Conservation (phyloP, 2,113 vertebrate genomes). For the Cavia porcellus region DNA sequence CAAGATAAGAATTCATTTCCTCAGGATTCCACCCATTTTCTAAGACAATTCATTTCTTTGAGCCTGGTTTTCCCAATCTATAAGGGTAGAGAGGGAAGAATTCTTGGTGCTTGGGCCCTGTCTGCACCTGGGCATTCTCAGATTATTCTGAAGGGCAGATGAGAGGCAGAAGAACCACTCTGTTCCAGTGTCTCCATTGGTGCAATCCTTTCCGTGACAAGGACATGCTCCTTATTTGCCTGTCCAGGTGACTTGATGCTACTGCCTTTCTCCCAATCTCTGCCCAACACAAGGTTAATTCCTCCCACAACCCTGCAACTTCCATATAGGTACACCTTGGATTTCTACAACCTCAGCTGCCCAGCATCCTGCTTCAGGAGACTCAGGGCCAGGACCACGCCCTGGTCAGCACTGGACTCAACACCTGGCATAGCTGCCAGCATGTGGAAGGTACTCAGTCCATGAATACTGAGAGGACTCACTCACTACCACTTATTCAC, state of each 20-base stretch:
- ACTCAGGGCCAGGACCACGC: not conserved
- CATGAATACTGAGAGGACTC: not conserved
- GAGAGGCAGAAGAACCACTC: too few species aligned
- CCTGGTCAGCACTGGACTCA: not conserved
- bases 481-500: not conserved
- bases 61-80: not conserved
- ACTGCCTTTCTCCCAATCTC: not conserved
- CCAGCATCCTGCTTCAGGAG: not conserved
- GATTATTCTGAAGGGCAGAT: not conserved
- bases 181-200: not conserved
- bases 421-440: not conserved
- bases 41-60: not conserved
- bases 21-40: not conserved
- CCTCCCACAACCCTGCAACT: not conserved
- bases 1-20: not conserved
- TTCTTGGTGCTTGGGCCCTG: not conserved
- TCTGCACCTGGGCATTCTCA: not conserved
- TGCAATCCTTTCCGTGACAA: not conserved
- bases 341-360: not conserved
- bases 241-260: not conserved
- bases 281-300: too few species aligned
- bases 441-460: not conserved
- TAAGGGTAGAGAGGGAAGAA: not conserved
- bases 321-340: not conserved
- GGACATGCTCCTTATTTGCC: not conserved